Conservation (phyloP, 2,113 vertebrate genomes). For the Campylorhamphus procurvoides region DNA sequence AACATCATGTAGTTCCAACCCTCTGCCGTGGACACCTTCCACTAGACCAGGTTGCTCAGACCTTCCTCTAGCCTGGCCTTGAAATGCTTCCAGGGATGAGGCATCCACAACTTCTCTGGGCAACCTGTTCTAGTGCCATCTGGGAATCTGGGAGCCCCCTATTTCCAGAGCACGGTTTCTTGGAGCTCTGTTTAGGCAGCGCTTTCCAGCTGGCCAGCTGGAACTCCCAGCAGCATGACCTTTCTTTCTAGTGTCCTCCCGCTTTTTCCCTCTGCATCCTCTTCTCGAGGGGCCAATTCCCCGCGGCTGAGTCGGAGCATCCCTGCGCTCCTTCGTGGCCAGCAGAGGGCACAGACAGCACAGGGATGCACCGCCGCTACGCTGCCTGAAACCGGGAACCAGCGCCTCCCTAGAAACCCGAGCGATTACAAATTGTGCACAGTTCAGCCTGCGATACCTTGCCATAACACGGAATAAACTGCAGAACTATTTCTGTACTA, state of each 20-base stretch:
- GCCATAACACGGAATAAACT: neutral
- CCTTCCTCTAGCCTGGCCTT: neutral
- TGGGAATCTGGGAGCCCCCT: neutral
- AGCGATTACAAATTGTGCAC: neutral
- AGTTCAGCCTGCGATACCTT: neutral
- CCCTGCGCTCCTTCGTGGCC: neutral
- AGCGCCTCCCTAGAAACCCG: accelerated
- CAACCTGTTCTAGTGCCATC: neutral
- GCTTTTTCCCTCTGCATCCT: neutral
- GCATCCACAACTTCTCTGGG: neutral
- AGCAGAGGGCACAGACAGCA: slow-evolving; percentile 36
- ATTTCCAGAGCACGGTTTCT: neutral
- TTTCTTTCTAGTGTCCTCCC: neutral
- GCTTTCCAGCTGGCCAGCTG: neutral
- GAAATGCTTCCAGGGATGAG: neutral
- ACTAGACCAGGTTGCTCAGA: neutral
- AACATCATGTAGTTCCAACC: neutral
- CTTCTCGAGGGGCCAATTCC: accelerated
- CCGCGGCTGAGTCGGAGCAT: neutral
- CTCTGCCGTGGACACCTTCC: neutral
- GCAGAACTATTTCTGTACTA: neutral
- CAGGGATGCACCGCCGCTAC: neutral
- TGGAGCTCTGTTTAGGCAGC: neutral
- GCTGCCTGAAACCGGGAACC: accelerated
- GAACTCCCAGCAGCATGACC: neutral